Conservation (phyloP, 2,113 vertebrate species). For the Falco punctatus region DNA sequence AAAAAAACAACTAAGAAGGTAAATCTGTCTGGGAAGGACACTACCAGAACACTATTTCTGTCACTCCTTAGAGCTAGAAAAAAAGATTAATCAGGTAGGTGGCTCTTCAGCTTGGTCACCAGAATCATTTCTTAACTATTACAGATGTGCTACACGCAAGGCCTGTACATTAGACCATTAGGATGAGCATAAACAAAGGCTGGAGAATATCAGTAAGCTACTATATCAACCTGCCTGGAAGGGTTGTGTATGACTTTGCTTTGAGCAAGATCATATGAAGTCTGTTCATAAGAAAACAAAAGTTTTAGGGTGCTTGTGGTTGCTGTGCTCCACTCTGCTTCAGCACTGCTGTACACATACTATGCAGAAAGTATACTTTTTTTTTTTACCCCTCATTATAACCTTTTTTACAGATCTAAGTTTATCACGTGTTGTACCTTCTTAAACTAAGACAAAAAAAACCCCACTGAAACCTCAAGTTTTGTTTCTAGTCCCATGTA, state of each 20-base stretch:
- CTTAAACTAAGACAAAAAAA: background rate
- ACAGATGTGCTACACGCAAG: rapidly evolving
- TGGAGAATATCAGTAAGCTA: background rate
- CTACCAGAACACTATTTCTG: background rate
- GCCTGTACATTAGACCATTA: rapidly evolving
- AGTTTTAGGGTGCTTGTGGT: background rate
- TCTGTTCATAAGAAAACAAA: background rate
- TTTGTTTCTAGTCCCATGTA: background rate
- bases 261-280: background rate
- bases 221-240: background rate
- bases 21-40: background rate
- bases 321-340: background rate
- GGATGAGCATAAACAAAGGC: background rate
- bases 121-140: background rate
- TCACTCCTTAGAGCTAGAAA: background rate
- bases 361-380: background rate
- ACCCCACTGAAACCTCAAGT: background rate
- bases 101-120: background rate
- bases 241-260: background rate
- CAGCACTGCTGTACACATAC: rapidly evolving
- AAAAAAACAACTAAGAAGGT: background rate
- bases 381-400: too few species aligned
- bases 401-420: background rate
- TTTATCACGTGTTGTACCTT: background rate
- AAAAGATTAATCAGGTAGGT: background rate